Evolutionary conservation across 2,888 invertebrate species (phyloP).

Genomic region (Pandemis corylana): DNA sequence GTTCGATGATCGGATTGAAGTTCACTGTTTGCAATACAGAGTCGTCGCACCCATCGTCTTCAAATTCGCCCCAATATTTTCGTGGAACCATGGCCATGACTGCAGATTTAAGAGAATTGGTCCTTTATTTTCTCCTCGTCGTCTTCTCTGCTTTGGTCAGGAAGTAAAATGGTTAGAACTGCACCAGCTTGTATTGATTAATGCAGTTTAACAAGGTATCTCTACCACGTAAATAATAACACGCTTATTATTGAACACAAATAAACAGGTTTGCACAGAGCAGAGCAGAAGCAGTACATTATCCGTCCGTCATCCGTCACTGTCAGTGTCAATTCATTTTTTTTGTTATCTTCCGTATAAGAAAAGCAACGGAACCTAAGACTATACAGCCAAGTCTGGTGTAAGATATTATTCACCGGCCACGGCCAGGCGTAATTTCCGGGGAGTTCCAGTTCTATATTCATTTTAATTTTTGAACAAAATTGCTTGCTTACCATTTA

Average conservation of each 20-base stretch:
- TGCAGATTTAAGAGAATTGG: neutral
- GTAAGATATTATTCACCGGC: too few relatives aligned
- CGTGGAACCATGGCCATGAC: conserved; percentile 57
- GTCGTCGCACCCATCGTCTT: conserved; percentile 68
- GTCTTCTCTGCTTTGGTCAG: neutral
- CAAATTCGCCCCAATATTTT: conserved; percentile 77
- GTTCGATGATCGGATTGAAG: conserved; percentile 80
- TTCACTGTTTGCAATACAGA: conserved; percentile 74
- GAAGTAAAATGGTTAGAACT: neutral
- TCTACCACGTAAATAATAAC: neutral
- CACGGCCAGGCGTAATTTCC: too few relatives aligned
- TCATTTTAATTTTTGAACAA: too few relatives aligned
- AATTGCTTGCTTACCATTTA: too few relatives aligned
- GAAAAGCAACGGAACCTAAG: too few relatives aligned
- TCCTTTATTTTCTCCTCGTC: neutral
- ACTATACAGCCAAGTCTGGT: too few relatives aligned
- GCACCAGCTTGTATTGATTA: neutral
- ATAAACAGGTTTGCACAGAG: too few relatives aligned
- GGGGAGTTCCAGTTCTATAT: too few relatives aligned
- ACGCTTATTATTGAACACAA: neutral
- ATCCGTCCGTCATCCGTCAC: too few relatives aligned
- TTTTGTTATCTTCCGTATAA: too few relatives aligned
- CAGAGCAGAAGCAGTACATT: too few relatives aligned
- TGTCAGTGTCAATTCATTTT: too few relatives aligned
- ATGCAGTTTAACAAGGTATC: neutral